Evolutionary conservation across 2,888 invertebrate species (phyloP).

Genomic region (Aphodius granarius): DNA sequence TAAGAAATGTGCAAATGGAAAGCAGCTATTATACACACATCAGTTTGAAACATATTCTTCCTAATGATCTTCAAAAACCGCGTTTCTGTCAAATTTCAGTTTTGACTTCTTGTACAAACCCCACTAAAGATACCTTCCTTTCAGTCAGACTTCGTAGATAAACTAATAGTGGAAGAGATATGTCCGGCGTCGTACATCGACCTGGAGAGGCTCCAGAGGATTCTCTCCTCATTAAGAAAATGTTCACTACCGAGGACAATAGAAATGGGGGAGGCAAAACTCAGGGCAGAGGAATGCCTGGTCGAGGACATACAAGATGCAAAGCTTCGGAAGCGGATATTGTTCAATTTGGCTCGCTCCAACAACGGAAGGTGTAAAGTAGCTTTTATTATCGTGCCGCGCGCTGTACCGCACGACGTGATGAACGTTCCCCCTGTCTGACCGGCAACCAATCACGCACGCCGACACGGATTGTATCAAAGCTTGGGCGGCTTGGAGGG

Average conservation of each 20-base stretch:
- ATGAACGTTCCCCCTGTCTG: no score
- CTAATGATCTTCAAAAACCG: no score
- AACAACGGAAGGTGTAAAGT: not conserved
- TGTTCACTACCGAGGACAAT: not conserved
- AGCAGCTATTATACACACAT: no score
- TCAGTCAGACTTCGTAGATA: not conserved
- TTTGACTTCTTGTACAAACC: no score
- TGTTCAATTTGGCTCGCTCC: not conserved
- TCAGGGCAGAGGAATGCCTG: not conserved
- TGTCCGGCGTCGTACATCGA: not conserved
- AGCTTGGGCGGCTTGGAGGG: no score
- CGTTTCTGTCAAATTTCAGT: no score
- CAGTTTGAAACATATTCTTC: no score
- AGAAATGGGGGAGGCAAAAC: not conserved
- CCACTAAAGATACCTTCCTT: not conserved
- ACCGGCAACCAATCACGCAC: no score
- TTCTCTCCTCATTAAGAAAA: not conserved
- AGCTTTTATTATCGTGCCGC: no score
- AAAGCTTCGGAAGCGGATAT: not conserved
- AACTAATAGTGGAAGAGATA: not conserved
- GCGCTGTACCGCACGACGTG: no score
- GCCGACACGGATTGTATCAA: no score
- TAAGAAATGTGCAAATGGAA: no score
- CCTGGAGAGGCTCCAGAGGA: not conserved
- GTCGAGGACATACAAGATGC: not conserved